A percentile compares a stretch with the other conserved stretches of the same genome.
Evolutionary conservation across 2,113 vertebrate species (phyloP).

Genomic region (Nannospalax galili): DNA sequence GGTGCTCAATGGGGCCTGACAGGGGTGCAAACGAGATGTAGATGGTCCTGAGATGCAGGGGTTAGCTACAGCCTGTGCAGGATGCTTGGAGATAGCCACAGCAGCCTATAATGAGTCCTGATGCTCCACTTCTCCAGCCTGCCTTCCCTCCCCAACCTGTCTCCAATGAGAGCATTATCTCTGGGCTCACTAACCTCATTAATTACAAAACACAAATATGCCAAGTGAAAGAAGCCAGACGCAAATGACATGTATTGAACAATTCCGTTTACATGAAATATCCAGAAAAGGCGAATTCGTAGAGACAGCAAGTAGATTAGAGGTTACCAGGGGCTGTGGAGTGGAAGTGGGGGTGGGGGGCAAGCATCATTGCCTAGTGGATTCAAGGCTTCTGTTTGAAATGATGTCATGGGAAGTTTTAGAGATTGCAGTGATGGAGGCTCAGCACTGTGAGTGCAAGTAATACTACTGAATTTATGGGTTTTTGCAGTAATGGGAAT

Average conservation of each 20-base stretch:
- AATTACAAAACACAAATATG: constrained; percentile 33
- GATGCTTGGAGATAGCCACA: neutral
- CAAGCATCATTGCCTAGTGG: neutral
- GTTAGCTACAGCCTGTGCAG: neutral
- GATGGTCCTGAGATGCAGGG: neutral
- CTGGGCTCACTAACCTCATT: neutral
- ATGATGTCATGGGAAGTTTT: neutral
- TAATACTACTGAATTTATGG: neutral
- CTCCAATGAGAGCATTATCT: neutral
- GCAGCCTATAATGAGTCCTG: neutral
- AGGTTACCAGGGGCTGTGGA: neutral
- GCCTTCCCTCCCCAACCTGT: neutral
- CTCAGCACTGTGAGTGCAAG: neutral
- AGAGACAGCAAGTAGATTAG: neutral
- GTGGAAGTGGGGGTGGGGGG: neutral
- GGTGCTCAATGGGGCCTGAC: accelerated
- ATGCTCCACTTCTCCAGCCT: neutral
- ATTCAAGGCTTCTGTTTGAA: neutral
- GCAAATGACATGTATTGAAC: neutral
- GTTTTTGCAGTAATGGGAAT: neutral
- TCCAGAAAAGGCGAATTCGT: neutral
- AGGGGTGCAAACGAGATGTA: neutral
- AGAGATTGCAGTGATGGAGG: neutral
- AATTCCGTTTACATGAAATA: neutral
- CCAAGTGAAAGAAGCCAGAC: neutral